These are phyloP conservation scores for Lottia gigantea DNA, from an alignment of 2,888 invertebrate genomes.

Conservation along the genomic window DNA sequence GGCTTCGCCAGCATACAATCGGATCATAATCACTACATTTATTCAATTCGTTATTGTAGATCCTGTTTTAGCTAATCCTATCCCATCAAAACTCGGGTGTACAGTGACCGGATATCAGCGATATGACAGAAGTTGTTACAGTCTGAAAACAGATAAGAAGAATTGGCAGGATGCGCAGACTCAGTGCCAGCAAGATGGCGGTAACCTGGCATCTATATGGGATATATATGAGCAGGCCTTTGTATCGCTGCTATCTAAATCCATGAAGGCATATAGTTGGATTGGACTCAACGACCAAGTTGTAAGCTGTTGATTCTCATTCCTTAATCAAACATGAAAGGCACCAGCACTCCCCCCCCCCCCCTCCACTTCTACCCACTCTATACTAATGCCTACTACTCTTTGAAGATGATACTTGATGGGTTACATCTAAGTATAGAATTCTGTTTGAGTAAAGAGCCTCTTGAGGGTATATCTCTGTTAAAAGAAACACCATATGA, in stretches of 20 bases:
- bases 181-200: slow-evolving; percentile 39
- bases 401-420: no score
- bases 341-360: no score
- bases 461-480: no score
- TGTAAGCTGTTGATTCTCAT: slow-evolving; percentile 25
- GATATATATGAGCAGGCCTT: slow-evolving; percentile 47
- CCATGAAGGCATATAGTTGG: slow-evolving; percentile 35
- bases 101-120: slow-evolving; percentile 24
- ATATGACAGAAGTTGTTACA: slow-evolving; percentile 37
- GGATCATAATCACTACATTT: no score
- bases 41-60: no score
- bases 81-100: slow-evolving; percentile 24
- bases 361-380: no score
- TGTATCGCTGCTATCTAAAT: slow-evolving; percentile 29
- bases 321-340: neutral
- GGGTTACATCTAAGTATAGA: no score
- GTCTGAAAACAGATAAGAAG: slow-evolving; percentile 26
- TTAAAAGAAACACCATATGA: no score
- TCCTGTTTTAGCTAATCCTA: slow-evolving; percentile 14
- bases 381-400: no score
- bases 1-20: no score
- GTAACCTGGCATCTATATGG: slow-evolving; percentile 39
- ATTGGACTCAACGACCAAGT: slow-evolving; percentile 41
- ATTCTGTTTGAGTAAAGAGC: no score
- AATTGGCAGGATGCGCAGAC: slow-evolving; percentile 44